These are phyloP conservation scores for Morpho helenor DNA, from an alignment of 2,888 invertebrate genomes.

Conservation along the genomic window DNA sequence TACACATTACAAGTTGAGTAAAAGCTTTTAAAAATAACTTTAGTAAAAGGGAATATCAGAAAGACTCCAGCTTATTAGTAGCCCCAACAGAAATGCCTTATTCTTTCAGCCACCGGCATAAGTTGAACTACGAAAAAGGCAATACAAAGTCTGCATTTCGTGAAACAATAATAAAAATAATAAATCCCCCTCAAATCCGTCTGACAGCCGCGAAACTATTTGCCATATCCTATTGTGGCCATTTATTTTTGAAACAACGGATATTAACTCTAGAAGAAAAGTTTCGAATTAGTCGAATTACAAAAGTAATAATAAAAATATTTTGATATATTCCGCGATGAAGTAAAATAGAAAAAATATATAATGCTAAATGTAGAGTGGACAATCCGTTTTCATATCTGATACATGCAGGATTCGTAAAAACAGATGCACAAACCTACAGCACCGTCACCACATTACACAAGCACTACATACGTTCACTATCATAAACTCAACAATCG, in stretches of 20 bases:
- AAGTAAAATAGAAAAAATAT: too few species aligned
- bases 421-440: too few species aligned
- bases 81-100: slow-evolving; percentile 24
- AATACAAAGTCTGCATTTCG: slow-evolving; percentile 46
- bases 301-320: background rate
- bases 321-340: background rate
- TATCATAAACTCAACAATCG: too few species aligned
- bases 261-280: background rate
- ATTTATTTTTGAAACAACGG: slow-evolving; percentile 12
- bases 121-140: slow-evolving; percentile 37
- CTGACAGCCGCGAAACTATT: slow-evolving; percentile 76
- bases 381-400: too few species aligned
- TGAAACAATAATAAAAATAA: slow-evolving; percentile 77
- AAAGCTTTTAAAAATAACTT: too few species aligned
- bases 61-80: too few species aligned
- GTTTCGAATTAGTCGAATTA: background rate
- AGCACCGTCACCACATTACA: too few species aligned
- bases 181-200: slow-evolving; percentile 73
- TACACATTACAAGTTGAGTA: too few species aligned
- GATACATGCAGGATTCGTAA: too few species aligned
- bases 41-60: too few species aligned
- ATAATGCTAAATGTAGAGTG: too few species aligned
- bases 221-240: slow-evolving; percentile 45
- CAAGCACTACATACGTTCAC: too few species aligned
- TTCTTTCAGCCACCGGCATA: slow-evolving; percentile 28